phyloP scores from a whole-genome alignment of 2,888 invertebrate genomes.

The Caradrina clavipalpis region DNA sequence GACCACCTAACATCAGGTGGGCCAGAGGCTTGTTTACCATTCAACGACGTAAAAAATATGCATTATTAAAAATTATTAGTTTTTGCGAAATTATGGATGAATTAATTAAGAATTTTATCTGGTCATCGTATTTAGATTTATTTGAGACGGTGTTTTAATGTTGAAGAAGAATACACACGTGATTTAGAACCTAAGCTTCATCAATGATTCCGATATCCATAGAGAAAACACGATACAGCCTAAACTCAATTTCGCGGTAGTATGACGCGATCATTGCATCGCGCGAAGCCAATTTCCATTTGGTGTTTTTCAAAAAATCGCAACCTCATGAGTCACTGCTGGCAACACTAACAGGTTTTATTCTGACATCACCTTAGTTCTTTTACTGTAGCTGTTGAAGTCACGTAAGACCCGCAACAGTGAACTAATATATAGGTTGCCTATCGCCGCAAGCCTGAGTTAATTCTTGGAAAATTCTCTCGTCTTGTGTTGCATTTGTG shows the following conservation, averaged over 20 bases:
- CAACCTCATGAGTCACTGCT: slow-evolving; percentile 47
- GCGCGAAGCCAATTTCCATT: slow-evolving; percentile 57
- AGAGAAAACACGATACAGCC: slow-evolving; percentile 14
- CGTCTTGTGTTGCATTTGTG: slow-evolving; percentile 32
- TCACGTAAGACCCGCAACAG: slow-evolving; percentile 37
- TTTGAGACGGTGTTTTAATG: no score
- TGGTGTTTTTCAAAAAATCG: slow-evolving; percentile 46
- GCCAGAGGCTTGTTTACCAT: no score
- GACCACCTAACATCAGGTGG: no score
- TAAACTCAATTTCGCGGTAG: slow-evolving; percentile 42
- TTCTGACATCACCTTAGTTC: slow-evolving; percentile 58
- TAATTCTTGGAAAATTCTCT: slow-evolving; percentile 35
- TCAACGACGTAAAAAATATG: background rate
- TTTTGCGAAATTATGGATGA: background rate
- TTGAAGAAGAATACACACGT: background rate
- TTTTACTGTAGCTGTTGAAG: slow-evolving; percentile 26
- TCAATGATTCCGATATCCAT: slow-evolving; percentile 20
- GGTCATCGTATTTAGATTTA: background rate
- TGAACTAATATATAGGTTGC: slow-evolving; percentile 7
- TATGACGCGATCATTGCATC: slow-evolving; percentile 47
- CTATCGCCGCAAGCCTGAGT: slow-evolving; percentile 28
- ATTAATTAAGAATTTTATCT: background rate
- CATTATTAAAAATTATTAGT: background rate
- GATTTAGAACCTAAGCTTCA: background rate
- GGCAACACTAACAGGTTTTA: slow-evolving; percentile 56